These are phyloP conservation scores for Gari tellinella DNA, from an alignment of 2,888 invertebrate species.

Conservation along the genomic window DNA sequence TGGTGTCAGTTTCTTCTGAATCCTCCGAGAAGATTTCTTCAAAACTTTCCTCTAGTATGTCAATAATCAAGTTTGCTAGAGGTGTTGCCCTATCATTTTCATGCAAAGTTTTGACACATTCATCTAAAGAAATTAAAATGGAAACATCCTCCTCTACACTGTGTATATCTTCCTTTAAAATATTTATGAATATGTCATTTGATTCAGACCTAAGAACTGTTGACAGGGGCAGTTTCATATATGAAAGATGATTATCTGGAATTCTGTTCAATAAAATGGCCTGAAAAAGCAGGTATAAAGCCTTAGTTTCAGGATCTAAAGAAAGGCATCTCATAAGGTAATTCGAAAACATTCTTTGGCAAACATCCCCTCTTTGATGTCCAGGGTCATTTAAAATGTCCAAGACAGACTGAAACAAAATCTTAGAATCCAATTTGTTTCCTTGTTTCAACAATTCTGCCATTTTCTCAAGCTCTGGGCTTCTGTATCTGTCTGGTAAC, in stretches of 20 bases:
- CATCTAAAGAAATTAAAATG: no score
- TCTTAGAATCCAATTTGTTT: constrained; percentile 5
- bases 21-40: no score
- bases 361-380: neutral
- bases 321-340: constrained; percentile 37
- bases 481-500: neutral
- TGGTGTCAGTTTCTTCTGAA: no score
- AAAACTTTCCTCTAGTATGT: no score
- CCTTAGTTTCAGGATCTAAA: constrained; percentile 23
- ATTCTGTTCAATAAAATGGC: neutral
- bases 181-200: constrained; percentile 1
- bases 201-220: constrained; percentile 11
- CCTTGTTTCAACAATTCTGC: neutral
- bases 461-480: neutral
- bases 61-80: no score
- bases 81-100: no score
- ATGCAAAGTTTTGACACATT: no score
- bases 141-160: no score
- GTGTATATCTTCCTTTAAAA: neutral
- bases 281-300: constrained; percentile 9
- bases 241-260: constrained; percentile 12
- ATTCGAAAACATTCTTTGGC: constrained; percentile 21
- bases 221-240: constrained; percentile 23
- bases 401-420: constrained; percentile 1
- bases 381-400: neutral